phyloP scores from a whole-genome alignment of 2,888 invertebrate genomes.

The Lycophotia porphyrea region DNA sequence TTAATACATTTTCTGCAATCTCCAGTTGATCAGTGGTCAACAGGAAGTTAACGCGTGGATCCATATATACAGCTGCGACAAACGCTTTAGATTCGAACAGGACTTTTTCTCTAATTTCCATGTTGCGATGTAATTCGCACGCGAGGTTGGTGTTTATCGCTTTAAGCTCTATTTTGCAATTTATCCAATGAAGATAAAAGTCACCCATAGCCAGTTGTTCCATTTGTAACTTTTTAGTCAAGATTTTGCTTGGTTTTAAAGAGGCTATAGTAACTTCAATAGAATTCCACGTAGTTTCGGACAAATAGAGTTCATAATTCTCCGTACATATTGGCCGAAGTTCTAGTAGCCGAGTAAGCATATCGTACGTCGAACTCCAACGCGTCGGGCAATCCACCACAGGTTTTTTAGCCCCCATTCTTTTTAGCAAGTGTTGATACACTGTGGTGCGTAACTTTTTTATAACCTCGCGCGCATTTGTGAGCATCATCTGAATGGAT shows the following conservation, averaged over 20 bases:
- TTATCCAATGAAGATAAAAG: neutral
- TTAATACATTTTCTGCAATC: neutral
- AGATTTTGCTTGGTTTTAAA: conserved; percentile 1
- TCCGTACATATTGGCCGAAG: neutral
- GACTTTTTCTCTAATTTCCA: conserved; percentile 10
- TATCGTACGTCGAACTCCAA: neutral
- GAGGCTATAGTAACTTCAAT: conserved; percentile 1
- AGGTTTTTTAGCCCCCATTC: conserved; percentile 1
- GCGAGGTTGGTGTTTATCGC: too few species aligned
- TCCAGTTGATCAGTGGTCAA: conserved; percentile 10
- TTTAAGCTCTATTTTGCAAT: neutral
- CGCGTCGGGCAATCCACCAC: conserved; percentile 4
- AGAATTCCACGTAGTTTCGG: conserved; percentile 8
- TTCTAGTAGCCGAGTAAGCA: neutral
- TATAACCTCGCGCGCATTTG: neutral
- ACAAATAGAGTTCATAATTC: neutral
- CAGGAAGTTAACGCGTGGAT: conserved; percentile 5
- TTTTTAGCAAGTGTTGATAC: neutral
- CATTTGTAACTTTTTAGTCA: neutral
- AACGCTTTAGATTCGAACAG: conserved; percentile 7
- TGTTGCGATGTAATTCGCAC: too few species aligned
- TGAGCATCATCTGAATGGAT: neutral
- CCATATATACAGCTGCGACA: conserved; percentile 9
- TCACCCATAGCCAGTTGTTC: conserved; percentile 4
- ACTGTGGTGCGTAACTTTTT: neutral